Percentiles rank a stretch among this genome's conserved stretches.
phyloP scores from a whole-genome alignment of 2,113 vertebrate species.

The Pogonocichla stellata region DNA sequence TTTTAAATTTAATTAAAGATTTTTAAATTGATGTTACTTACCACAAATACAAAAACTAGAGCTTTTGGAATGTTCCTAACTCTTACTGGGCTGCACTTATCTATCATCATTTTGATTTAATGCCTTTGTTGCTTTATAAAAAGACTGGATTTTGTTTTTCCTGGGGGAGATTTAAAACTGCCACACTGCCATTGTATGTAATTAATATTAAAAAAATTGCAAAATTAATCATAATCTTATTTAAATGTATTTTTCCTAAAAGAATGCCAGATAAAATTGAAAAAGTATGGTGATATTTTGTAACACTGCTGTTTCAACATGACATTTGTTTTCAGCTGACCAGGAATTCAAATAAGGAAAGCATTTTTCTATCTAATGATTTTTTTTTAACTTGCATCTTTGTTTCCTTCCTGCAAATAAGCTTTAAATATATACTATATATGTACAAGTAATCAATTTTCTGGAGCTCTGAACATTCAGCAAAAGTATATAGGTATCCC shows the following conservation, averaged over 20 bases:
- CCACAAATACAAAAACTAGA: background rate
- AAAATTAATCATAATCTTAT: background rate
- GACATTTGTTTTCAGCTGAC: background rate
- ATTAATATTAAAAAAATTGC: background rate
- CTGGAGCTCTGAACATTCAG: background rate
- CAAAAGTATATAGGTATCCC: background rate
- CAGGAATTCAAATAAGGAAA: background rate
- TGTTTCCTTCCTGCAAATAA: background rate
- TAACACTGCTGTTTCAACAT: background rate
- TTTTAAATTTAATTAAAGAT: background rate
- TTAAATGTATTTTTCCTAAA: background rate
- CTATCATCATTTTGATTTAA: background rate
- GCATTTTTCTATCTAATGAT: background rate
- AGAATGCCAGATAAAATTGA: background rate
- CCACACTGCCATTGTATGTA: fast-evolving
- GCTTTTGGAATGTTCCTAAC: background rate
- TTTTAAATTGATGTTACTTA: background rate
- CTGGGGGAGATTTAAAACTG: background rate
- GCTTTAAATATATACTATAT: background rate
- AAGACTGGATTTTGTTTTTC: fast-evolving
- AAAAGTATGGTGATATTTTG: background rate
- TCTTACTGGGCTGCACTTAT: background rate
- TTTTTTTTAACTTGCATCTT: background rate
- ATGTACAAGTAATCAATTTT: background rate
- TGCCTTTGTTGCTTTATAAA: background rate